These are phyloP conservation scores for Notamacropus eugenii DNA, from an alignment of 2,797 vertebrate species.

Conservation along the genomic window DNA sequence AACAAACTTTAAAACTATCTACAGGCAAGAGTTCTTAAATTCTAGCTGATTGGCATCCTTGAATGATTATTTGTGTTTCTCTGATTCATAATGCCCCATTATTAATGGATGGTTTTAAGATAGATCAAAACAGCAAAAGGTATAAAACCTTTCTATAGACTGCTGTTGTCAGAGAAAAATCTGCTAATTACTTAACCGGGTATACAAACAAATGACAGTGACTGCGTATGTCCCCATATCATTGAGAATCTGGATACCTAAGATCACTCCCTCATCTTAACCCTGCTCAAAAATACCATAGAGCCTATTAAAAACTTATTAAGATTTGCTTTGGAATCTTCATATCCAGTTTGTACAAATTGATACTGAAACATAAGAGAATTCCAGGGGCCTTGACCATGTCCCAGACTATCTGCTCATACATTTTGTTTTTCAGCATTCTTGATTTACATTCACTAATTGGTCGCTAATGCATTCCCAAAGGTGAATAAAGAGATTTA, in stretches of 20 bases:
- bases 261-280: not conserved
- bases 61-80: not conserved
- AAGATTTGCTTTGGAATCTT: conserved; percentile 39
- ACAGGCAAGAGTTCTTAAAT: not conserved
- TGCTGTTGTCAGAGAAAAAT: not conserved
- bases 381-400: rapidly evolving
- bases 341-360: rapidly evolving
- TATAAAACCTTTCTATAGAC: not conserved
- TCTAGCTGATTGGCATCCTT: not conserved
- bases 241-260: not conserved
- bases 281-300: not conserved
- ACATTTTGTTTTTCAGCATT: conserved; percentile 18
- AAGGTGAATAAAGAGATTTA: conserved; percentile 55
- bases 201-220: not conserved
- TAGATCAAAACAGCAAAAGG: not conserved
- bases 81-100: not conserved
- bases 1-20: not conserved
- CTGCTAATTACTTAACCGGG: not conserved
- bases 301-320: not conserved
- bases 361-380: not conserved
- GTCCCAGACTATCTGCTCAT: not conserved
- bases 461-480: conserved; percentile 66
- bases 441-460: conserved; percentile 60
- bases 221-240: not conserved
- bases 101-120: not conserved